phyloP scores from a whole-genome alignment of 2,113 vertebrate genomes.

The Toxotes jaculatrix region DNA sequence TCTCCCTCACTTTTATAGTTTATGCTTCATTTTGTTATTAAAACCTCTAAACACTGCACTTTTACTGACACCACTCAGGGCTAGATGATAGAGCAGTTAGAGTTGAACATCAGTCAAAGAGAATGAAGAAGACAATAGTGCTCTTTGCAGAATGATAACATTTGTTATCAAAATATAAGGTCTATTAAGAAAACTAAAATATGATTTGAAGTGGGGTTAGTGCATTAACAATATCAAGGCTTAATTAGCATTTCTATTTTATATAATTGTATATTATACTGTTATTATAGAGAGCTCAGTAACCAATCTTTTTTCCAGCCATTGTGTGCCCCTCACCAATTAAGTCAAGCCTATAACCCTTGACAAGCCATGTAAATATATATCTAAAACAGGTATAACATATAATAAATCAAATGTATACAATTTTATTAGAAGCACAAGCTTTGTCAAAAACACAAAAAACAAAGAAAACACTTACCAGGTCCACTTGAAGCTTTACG shows the following conservation, averaged over 20 bases:
- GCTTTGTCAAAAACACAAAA: not conserved
- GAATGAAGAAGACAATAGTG: not conserved
- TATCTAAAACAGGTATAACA: no score
- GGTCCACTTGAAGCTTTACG: conserved; percentile 8
- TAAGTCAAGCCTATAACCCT: not conserved
- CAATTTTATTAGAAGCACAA: not conserved
- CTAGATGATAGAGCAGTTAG: no score
- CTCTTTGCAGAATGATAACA: not conserved
- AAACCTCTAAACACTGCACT: no score
- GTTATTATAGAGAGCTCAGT: no score
- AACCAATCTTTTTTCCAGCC: no score
- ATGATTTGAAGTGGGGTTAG: not conserved
- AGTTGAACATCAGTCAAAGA: no score
- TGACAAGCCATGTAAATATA: not conserved
- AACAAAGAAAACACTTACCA: conserved; percentile 64
- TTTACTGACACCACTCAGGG: not conserved
- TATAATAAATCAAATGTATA: not conserved
- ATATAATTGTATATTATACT: not conserved
- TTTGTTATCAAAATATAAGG: not conserved
- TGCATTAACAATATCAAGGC: not conserved
- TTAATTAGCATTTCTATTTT: not conserved
- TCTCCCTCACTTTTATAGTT: no score
- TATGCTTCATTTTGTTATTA: no score
- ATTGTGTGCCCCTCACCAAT: not conserved
- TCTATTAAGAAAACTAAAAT: not conserved